phyloP scores from a whole-genome alignment of 2,888 invertebrate species.

The Euzophera pinguis region DNA sequence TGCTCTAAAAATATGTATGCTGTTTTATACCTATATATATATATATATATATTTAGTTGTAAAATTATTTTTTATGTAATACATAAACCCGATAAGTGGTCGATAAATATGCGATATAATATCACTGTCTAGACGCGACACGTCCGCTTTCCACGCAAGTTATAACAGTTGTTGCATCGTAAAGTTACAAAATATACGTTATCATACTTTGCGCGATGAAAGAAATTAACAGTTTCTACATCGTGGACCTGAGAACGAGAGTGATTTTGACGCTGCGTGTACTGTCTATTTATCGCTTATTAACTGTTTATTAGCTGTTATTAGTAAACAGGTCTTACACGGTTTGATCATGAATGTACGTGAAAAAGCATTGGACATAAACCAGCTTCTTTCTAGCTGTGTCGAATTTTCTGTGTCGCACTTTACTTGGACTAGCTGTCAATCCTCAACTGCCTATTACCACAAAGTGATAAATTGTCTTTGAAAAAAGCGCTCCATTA shows the following conservation, averaged over 20 bases:
- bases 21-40: too few species aligned
- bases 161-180: slow-evolving; percentile 35
- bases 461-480: background rate
- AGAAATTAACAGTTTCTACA: slow-evolving; percentile 56
- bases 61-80: too few species aligned
- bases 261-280: slow-evolving; percentile 54
- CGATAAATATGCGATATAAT: slow-evolving; percentile 46
- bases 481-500: too few species aligned
- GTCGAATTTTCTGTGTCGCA: background rate
- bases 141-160: slow-evolving; percentile 35
- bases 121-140: slow-evolving; percentile 53
- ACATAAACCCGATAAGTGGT: slow-evolving; percentile 31
- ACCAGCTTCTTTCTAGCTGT: background rate
- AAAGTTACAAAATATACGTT: slow-evolving; percentile 48
- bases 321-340: slow-evolving; percentile 1
- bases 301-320: slow-evolving; percentile 11
- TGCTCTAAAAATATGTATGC: too few species aligned
- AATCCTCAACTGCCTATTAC: background rate
- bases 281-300: slow-evolving; percentile 17
- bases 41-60: too few species aligned
- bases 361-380: background rate
- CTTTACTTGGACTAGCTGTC: background rate
- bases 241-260: slow-evolving; percentile 50
- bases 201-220: slow-evolving; percentile 44
- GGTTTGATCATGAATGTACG: background rate